Percentiles rank a stretch among this genome's conserved stretches.
These are phyloP conservation scores for Acleris literana DNA, from an alignment of 2,888 invertebrate species.

Conservation along the genomic window DNA sequence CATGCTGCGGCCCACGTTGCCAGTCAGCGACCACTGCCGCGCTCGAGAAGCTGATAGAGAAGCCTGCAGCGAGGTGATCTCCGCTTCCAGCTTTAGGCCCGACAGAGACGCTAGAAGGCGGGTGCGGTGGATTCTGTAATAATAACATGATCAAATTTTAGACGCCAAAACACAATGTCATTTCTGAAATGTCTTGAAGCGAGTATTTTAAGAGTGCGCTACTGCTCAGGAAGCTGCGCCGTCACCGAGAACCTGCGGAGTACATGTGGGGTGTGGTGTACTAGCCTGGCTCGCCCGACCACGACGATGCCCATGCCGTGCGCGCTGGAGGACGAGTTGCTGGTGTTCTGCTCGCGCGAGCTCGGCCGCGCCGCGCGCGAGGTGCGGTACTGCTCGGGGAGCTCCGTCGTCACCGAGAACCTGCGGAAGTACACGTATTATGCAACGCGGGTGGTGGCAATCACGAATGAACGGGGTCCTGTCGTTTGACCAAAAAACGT, in stretches of 20 bases:
- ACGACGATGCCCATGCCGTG: constrained; percentile 91
- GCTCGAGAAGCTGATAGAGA: constrained; percentile 96
- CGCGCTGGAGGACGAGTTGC: constrained; percentile 74
- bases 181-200: too few species aligned
- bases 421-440: constrained; percentile 52
- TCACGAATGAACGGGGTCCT: too few species aligned
- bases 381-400: constrained; percentile 86
- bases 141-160: constrained; percentile 46
- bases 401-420: constrained; percentile 88
- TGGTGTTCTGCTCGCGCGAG: constrained; percentile 68
- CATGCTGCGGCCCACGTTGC: constrained; percentile 95
- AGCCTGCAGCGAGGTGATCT: constrained; percentile 95
- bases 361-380: constrained; percentile 56
- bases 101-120: constrained; percentile 94
- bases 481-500: too few species aligned
- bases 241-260: constrained; percentile 84
- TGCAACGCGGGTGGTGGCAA: neutral
- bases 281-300: constrained; percentile 88
- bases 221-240: constrained; percentile 87
- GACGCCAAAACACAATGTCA: too few species aligned
- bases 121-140: constrained; percentile 91
- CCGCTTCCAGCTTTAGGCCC: constrained; percentile 96
- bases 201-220: constrained; percentile 62
- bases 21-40: constrained; percentile 92
- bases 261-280: neutral